phyloP scores from a whole-genome alignment of 2,888 invertebrate genomes.

The Dasypolia templi region DNA sequence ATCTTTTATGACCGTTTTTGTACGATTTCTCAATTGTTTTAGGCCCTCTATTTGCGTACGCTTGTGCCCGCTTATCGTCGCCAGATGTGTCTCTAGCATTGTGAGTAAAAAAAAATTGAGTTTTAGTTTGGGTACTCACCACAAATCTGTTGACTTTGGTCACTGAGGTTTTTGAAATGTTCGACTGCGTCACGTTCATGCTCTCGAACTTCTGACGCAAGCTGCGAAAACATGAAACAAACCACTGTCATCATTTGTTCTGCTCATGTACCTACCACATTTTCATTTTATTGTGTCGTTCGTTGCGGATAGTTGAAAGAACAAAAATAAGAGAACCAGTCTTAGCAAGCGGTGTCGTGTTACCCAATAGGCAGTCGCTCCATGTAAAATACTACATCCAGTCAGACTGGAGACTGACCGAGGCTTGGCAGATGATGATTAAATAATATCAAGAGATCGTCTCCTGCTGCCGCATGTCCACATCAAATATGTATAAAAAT shows the following conservation, averaged over 20 bases:
- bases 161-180: conserved; percentile 84
- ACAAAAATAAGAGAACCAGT: background rate
- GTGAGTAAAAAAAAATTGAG: too few relatives aligned
- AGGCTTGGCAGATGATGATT: background rate
- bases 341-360: too few relatives aligned
- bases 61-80: too few relatives aligned
- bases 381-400: too few relatives aligned
- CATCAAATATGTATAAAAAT: too few relatives aligned
- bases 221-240: conserved; percentile 82
- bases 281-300: background rate
- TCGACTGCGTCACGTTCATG: conserved; percentile 91
- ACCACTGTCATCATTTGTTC: background rate
- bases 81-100: too few relatives aligned
- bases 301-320: background rate
- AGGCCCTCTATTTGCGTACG: too few relatives aligned
- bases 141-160: conserved; percentile 97
- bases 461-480: background rate
- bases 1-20: too few relatives aligned
- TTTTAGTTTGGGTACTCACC: conserved; percentile 92
- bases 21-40: too few relatives aligned
- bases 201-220: conserved; percentile 97
- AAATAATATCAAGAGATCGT: background rate
- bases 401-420: background rate
- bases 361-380: too few relatives aligned
- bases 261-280: background rate